A percentile compares a stretch with the other conserved stretches of the same genome.
Evolutionary conservation across 1,140 invertebrate genomes (phyloP).

Genomic region (Pteromalus puparum): DNA sequence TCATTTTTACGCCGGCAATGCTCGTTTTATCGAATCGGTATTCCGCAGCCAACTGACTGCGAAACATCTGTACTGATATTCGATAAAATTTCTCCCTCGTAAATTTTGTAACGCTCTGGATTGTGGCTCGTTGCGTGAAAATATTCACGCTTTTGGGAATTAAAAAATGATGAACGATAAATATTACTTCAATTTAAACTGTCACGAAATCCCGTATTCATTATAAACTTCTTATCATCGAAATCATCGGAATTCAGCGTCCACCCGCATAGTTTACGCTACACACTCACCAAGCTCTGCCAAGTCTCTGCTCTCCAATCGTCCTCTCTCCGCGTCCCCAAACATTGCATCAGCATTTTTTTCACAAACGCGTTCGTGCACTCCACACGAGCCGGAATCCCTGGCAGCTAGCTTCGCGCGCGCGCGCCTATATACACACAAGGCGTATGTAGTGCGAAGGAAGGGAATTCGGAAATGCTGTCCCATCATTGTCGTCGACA

Average conservation of each 20-base stretch:
- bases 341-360: conserved; percentile 7
- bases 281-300: neutral
- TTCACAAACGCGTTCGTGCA: neutral
- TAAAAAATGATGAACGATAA: neutral
- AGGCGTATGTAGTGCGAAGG: neutral
- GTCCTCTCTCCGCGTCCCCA: neutral
- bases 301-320: neutral
- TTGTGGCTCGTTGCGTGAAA: neutral
- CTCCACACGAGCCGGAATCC: neutral
- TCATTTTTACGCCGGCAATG: neutral
- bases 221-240: too few species aligned
- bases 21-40: neutral
- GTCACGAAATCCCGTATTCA: too few species aligned
- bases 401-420: neutral
- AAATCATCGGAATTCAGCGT: too few species aligned
- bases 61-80: neutral
- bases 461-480: conserved; percentile 3
- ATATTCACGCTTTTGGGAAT: neutral
- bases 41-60: neutral
- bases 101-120: neutral
- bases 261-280: too few species aligned
- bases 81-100: neutral
- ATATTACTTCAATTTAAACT: too few species aligned
- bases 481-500: neutral
- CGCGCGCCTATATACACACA: neutral